Evolutionary conservation across 2,113 vertebrate genomes (phyloP).

Genomic region (Nesospiza acunhae): DNA sequence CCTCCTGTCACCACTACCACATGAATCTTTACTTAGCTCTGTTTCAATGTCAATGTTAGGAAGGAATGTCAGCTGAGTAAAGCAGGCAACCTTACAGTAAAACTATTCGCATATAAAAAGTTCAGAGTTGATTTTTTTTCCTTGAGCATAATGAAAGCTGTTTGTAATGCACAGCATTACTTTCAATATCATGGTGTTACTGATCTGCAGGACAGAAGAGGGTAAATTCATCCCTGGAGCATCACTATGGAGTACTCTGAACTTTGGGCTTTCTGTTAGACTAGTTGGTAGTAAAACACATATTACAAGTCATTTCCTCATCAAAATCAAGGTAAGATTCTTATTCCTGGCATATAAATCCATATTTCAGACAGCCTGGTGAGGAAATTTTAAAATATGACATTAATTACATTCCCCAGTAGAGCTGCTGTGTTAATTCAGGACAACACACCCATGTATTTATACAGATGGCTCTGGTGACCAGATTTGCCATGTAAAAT

Average conservation of each 20-base stretch:
- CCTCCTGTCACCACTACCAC: conserved; percentile 66
- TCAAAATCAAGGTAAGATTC: conserved; percentile 38
- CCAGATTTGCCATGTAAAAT: conserved; percentile 66
- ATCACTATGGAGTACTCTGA: not conserved
- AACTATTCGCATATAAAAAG: not conserved
- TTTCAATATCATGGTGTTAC: not conserved
- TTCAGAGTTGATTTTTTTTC: not conserved
- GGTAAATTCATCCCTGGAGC: not conserved
- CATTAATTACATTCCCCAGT: conserved; percentile 60
- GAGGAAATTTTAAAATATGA: conserved; percentile 71
- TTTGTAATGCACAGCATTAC: not conserved
- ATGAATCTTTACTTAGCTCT: conserved; percentile 64
- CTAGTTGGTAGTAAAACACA: not conserved
- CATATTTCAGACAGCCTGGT: conserved; percentile 44
- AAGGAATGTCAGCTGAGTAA: not conserved
- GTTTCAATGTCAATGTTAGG: not conserved
- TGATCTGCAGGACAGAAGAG: not conserved
- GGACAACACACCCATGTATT: conserved; percentile 73
- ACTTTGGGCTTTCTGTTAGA: not conserved
- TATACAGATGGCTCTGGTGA: conserved; percentile 78
- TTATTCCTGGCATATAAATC: conserved; percentile 32
- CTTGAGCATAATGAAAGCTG: not conserved
- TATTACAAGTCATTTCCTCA: conserved; percentile 25
- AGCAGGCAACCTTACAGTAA: not conserved
- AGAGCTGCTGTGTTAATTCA: conserved; percentile 70